phyloP scores from a whole-genome alignment of 2,888 invertebrate genomes.

The Thumatha senex region DNA sequence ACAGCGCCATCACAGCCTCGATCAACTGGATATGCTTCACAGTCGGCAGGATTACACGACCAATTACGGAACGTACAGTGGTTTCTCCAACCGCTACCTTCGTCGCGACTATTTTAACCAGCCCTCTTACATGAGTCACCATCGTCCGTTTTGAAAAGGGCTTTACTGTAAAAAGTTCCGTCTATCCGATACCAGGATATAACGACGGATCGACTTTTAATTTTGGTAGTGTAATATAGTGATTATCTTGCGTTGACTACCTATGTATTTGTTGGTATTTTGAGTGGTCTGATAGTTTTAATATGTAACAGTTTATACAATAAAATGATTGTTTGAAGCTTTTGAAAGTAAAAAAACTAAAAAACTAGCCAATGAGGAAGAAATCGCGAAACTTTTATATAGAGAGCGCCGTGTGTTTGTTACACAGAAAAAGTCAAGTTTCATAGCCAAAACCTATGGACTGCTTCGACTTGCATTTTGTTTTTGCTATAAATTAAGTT shows the following conservation, averaged over 20 bases:
- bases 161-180: constrained; percentile 79
- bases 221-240: constrained; percentile 55
- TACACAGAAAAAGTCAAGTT: too few species aligned
- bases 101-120: constrained; percentile 71
- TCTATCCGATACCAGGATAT: constrained; percentile 73
- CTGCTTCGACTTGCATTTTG: too few species aligned
- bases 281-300: too few species aligned
- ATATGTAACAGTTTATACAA: too few species aligned
- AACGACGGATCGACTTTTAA: constrained; percentile 59
- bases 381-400: too few species aligned
- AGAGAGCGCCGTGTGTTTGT: too few species aligned
- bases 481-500: too few species aligned
- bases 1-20: constrained; percentile 76
- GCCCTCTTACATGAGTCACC: constrained; percentile 68
- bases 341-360: too few species aligned
- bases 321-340: too few species aligned
- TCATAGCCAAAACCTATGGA: too few species aligned
- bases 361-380: too few species aligned
- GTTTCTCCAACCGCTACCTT: constrained; percentile 52
- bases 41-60: constrained; percentile 65
- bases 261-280: constrained; percentile 43
- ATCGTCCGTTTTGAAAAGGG: constrained; percentile 82
- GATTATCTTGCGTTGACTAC: constrained; percentile 44
- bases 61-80: constrained; percentile 59
- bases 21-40: constrained; percentile 77